Evolutionary conservation across 2,113 vertebrate genomes (phyloP), one percentile per base, ranked within the genome.

Genomic region (Kryptolebias marmoratus): DNA sequence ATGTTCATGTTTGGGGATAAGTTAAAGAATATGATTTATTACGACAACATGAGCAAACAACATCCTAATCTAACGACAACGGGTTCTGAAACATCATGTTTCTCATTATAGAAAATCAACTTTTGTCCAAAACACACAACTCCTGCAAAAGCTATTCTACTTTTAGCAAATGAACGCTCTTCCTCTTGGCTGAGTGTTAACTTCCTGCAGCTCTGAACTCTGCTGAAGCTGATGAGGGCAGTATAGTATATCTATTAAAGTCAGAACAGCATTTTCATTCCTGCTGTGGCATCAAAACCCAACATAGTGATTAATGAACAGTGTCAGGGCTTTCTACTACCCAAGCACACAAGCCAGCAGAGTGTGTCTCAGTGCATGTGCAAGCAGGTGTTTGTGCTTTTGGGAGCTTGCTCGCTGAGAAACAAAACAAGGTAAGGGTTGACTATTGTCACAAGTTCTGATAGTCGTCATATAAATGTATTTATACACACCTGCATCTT

Each of bases 251-350:
- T 89, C 87, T 82, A 59, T 84, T 76, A 79, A 85, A 77, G 82
- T 81, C 73, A 75, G 71, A 83, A 16, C 79, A 84, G 86, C 84
- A 74, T 83, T 88, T 88, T 74, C 39, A 64, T 88, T 91, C 88
- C 85, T 90, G 88, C 88, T 88, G 88, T 89, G 81, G 72, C 86
- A 89, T 89, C 89, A 88, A 88, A 89, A 87, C 83, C 78, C 76
- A 89, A 85, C 76, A 44, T 59, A 30, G 80, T 90, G 90, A 90
- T 91, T 90, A 92, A 90, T 90, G 89, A 90, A 83, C 61, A 44
- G 68, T 66, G 71, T 79, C 73, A 73, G 63, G 68, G 66, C 70
- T 84, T 92, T 92, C 82, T 84, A 87, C 90, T 81, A 75, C 79
- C 58, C 73, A 82, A 88, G 90, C 90, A 88, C 67, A 75, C 64